Conservation (phyloP, 2,797 vertebrate species). For the Clarias fuscus region DNA sequence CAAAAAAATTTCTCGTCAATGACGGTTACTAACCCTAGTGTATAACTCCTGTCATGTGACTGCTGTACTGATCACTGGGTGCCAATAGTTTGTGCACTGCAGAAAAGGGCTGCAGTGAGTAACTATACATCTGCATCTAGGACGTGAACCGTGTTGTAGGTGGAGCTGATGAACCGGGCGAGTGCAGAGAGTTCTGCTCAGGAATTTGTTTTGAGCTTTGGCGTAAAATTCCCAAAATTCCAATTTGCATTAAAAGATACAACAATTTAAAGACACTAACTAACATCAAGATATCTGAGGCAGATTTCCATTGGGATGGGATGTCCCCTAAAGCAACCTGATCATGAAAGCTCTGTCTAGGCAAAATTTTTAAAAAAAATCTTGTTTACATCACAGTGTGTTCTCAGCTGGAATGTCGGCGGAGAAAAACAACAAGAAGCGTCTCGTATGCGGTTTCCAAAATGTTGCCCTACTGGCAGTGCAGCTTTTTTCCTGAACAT, state of each 20-base stretch:
- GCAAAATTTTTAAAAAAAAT: too few relatives aligned
- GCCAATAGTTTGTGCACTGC: background rate
- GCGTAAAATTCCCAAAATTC: background rate
- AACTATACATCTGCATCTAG: background rate
- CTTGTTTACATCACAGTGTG: background rate
- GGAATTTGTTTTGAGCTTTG: background rate
- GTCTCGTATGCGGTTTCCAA: background rate
- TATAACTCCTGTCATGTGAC: background rate
- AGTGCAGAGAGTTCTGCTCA: background rate
- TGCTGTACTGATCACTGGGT: background rate
- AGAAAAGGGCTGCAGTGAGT: background rate
- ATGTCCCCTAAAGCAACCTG: background rate
- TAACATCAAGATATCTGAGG: too few relatives aligned
- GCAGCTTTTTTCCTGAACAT: background rate
- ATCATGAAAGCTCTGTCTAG: background rate
- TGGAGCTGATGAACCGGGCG: background rate
- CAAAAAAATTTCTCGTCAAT: too few relatives aligned
- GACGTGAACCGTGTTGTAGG: background rate
- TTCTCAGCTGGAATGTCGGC: background rate
- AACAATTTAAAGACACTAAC: background rate
- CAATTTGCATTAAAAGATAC: background rate
- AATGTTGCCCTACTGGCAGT: constrained; percentile 10
- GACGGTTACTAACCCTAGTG: too few relatives aligned
- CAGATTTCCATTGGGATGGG: background rate
- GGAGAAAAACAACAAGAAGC: background rate